Conservation (phyloP, 2,888 invertebrate species). For the Priocnemis perturbator region DNA sequence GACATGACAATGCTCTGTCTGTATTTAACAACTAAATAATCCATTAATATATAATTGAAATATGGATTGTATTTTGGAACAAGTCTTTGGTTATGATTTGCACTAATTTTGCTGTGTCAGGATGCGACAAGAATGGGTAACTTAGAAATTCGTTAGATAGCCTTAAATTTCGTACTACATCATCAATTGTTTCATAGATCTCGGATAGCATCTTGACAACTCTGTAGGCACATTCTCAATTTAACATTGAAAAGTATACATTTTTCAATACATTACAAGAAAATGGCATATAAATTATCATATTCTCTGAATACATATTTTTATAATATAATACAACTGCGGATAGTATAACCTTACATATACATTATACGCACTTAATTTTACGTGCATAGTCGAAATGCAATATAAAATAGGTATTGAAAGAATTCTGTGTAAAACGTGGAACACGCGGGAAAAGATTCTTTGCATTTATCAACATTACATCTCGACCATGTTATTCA, state of each 20-base stretch:
- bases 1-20: no score
- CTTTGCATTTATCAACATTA: slow-evolving; percentile 33
- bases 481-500: slow-evolving; percentile 46
- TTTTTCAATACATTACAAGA: slow-evolving; percentile 40
- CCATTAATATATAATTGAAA: no score
- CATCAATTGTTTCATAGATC: slow-evolving; percentile 28
- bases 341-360: slow-evolving; percentile 41
- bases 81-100: no score
- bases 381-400: slow-evolving; percentile 44
- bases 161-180: slow-evolving; percentile 7
- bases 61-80: no score
- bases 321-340: slow-evolving; percentile 46
- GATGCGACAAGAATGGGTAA: no score
- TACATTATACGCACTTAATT: slow-evolving; percentile 37
- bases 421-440: slow-evolving; percentile 21
- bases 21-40: no score
- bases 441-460: slow-evolving; percentile 24
- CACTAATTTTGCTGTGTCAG: no score
- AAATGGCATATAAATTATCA: slow-evolving; percentile 45
- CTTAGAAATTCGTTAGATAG: no score
- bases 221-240: slow-evolving; percentile 51
- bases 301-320: slow-evolving; percentile 42
- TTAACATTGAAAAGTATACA: slow-evolving; percentile 48
- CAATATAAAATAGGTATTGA: slow-evolving; percentile 30
- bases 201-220: slow-evolving; percentile 34